Evolutionary conservation across 1,140 invertebrate genomes (phyloP), one percentile per base, ranked within the genome.

Genomic region (Anagrus nilaparvatae): DNA sequence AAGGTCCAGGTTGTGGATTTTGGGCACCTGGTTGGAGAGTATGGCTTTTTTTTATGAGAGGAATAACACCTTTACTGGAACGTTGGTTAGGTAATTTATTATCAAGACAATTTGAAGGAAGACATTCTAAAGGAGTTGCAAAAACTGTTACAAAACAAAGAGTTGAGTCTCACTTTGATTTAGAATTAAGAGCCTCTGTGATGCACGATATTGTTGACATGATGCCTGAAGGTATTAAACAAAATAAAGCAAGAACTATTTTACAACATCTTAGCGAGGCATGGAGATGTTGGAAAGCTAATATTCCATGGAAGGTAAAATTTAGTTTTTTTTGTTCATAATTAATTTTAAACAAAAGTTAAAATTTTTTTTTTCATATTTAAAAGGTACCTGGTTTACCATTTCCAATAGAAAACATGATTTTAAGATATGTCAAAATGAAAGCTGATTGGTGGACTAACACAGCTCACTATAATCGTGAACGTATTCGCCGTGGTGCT

Each of bases 391-490:
- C 97, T 8, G 96, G 96, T 4, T 68, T 99, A 7, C 97, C 97
- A 0, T 99, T 91, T 32, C 97, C 97, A 0, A 98, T 99, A 55
- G 97, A 99, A 70, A 99, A 98, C 66, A 99, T 99, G 96, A 99
- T 99, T 52, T 75, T 99, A 14, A 78, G 97, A 29, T 99, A 98
- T 65, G 96, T 99, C 0, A 99, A 99, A 66, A 98, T 98, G 82
- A 99, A 99, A 64, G 96, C 97, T 1, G 97, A 99, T 67, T 99
- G 97, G 97, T 99, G 97, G 97, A 99, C 97, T 0, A 99, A 99
- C 65, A 99, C 97, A 1, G 96, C 96, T 2, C 97, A 99, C 70
- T 99, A 99, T 64, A 99, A 99, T 70, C 77, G 97, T 18, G 97
- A 99, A 67, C 75, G 97, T 51, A 94, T 96, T 29, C 75, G 90